These are phyloP conservation scores for Phortica okadai DNA, from an alignment of 2,888 invertebrate genomes.

Conservation along the genomic window DNA sequence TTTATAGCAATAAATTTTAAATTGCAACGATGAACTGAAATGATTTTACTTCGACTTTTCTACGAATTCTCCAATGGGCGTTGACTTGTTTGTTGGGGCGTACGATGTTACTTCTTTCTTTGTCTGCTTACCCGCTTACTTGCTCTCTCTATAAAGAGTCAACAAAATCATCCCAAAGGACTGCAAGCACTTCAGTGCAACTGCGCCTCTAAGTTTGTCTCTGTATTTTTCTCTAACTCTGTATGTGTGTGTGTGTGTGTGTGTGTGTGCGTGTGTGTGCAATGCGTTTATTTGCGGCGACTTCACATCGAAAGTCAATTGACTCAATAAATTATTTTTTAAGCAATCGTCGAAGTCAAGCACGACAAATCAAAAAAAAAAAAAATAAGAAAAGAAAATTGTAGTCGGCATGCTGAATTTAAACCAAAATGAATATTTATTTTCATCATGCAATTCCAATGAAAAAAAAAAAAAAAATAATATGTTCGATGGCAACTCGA, in stretches of 20 bases:
- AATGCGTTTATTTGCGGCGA: conserved; percentile 67
- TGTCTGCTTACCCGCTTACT: neutral
- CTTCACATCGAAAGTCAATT: conserved; percentile 66
- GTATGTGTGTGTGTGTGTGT: conserved; percentile 38
- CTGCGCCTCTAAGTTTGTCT: conserved; percentile 35
- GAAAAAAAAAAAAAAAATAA: too few relatives aligned
- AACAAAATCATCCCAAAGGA: conserved; percentile 49
- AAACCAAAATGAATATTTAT: conserved; percentile 24
- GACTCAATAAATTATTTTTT: conserved; percentile 72
- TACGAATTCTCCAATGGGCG: neutral
- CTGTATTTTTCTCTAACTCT: conserved; percentile 21
- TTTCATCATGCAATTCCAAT: neutral
- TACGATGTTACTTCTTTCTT: neutral
- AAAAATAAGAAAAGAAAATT: neutral
- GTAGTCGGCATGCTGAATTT: neutral
- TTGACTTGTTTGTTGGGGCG: conserved; percentile 5
- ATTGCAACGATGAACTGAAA: conserved; percentile 58
- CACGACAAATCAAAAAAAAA: neutral
- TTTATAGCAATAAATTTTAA: conserved; percentile 68
- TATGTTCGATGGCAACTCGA: neutral
- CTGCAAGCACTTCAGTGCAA: conserved; percentile 35
- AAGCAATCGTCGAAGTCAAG: conserved; percentile 57
- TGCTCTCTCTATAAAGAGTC: conserved; percentile 48
- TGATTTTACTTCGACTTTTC: conserved; percentile 41
- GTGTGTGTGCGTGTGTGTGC: too few relatives aligned